Conservation (phyloP, 64 coral and sea anemone genomes). For the Stichodactyla mertensii region DNA sequence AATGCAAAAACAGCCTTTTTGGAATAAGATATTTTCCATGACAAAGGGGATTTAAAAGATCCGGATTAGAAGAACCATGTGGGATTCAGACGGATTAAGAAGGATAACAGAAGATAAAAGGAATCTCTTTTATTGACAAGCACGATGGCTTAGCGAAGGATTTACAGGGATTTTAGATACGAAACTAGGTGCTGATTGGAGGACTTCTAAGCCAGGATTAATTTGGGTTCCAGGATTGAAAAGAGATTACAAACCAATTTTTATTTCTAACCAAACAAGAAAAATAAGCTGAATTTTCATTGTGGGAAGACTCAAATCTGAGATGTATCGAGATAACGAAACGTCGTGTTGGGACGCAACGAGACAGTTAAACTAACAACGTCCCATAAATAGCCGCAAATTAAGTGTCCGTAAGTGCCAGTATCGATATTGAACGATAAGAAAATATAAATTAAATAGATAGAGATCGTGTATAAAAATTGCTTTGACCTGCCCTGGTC, state of each 20-base stretch:
- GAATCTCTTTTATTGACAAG: slow-evolving; percentile 29
- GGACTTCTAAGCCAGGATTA: not conserved
- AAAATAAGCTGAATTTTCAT: not conserved
- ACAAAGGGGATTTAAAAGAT: slow-evolving; percentile 29
- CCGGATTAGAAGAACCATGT: slow-evolving; percentile 26
- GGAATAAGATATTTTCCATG: slow-evolving; percentile 21
- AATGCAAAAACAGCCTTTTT: not conserved
- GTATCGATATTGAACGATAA: not conserved
- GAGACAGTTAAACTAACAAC: not conserved
- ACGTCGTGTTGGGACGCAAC: not conserved
- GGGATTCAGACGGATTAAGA: slow-evolving; percentile 28
- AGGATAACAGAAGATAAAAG: slow-evolving; percentile 17
- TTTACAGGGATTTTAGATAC: slow-evolving; percentile 23
- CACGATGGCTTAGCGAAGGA: not conserved
- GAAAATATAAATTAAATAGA: not conserved
- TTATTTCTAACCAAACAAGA: not conserved
- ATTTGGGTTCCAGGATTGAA: slow-evolving; percentile 22
- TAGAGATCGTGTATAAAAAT: slow-evolving; percentile 3
- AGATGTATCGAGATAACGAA: not conserved
- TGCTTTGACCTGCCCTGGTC: not conserved
- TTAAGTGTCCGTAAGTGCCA: not conserved
- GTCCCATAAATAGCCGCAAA: not conserved
- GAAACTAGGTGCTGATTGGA: not conserved
- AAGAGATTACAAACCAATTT: slow-evolving; percentile 2
- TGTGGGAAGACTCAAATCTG: not conserved